Percentiles rank a stretch among this genome's conserved stretches.
These are phyloP conservation scores for Polypedilum vanderplanki DNA, from an alignment of 1,140 invertebrate species.

Conservation along the genomic window DNA sequence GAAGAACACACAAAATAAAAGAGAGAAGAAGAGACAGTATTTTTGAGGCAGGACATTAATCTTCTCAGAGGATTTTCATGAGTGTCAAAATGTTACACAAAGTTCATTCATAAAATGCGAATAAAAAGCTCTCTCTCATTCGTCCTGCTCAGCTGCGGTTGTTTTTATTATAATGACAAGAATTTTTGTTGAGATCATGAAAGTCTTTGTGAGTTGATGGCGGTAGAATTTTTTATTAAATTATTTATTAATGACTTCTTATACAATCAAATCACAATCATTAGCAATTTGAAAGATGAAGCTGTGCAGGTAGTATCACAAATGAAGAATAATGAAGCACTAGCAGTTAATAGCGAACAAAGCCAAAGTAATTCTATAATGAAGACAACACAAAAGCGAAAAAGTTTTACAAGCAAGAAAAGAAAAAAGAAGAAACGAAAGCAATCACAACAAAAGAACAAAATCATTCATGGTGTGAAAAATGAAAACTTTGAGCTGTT, in stretches of 20 bases:
- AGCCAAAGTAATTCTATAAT: not conserved
- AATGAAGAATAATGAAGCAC: not conserved
- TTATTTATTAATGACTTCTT: no score
- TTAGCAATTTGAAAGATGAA: not conserved
- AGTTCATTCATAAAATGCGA: not conserved
- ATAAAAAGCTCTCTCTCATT: no score
- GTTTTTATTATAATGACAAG: no score
- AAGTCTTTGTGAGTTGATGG: no score
- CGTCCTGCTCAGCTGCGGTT: no score
- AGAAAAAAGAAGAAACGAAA: slow-evolving; percentile 27
- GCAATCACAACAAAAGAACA: not conserved
- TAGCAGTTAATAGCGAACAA: no score
- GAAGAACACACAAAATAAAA: not conserved
- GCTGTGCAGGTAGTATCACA: not conserved
- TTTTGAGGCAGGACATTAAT: not conserved
- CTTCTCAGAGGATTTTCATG: slow-evolving; percentile 19
- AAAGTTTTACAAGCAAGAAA: slow-evolving; percentile 20
- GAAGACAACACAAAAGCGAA: not conserved
- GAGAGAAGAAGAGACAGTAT: not conserved
- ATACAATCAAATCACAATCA: no score
- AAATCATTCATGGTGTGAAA: not conserved
- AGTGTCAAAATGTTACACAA: slow-evolving; percentile 17
- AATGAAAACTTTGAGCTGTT: not conserved
- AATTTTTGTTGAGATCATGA: no score
- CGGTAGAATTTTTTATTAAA: no score